These are phyloP conservation scores for Cylas formicarius DNA, from an alignment of 1,140 invertebrate genomes.

Conservation along the genomic window DNA sequence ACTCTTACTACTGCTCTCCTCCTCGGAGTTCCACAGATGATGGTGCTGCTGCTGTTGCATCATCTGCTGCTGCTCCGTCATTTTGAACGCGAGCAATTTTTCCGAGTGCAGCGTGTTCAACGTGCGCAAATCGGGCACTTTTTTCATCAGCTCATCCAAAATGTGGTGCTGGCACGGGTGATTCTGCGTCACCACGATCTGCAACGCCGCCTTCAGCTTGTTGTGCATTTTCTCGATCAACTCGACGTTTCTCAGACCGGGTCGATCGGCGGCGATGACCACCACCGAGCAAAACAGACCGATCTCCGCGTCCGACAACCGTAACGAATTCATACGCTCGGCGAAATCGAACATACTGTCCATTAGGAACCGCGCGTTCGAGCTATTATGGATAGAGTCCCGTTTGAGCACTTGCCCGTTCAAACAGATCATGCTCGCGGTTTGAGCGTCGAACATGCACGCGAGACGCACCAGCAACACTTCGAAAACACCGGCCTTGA, in stretches of 20 bases:
- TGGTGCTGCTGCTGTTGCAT: slow-evolving; percentile 58
- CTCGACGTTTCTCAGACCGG: slow-evolving; percentile 84
- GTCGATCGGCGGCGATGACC: slow-evolving; percentile 87
- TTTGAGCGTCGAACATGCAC: slow-evolving; percentile 87
- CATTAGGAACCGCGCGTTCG: slow-evolving; percentile 88
- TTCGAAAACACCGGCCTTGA: slow-evolving; percentile 94
- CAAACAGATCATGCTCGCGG: slow-evolving; percentile 85
- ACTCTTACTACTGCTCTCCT: slow-evolving; percentile 52
- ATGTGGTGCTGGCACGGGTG: slow-evolving; percentile 74
- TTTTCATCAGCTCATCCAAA: slow-evolving; percentile 81
- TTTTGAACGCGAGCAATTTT: slow-evolving; percentile 87
- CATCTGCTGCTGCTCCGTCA: slow-evolving; percentile 79
- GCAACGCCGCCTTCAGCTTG: slow-evolving; percentile 76
- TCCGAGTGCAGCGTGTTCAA: slow-evolving; percentile 94
- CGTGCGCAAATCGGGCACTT: slow-evolving; percentile 89
- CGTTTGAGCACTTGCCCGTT: slow-evolving; percentile 86
- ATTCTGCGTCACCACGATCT: slow-evolving; percentile 80
- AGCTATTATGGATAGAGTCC: slow-evolving; percentile 81
- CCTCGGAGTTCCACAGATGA: slow-evolving; percentile 51
- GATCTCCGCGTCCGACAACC: slow-evolving; percentile 85
- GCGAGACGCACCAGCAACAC: slow-evolving; percentile 86
- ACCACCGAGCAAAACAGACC: slow-evolving; percentile 93
- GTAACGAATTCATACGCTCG: slow-evolving; percentile 83
- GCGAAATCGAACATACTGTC: slow-evolving; percentile 97
- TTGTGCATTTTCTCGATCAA: slow-evolving; percentile 88